These are phyloP conservation scores for Porites australiensis DNA, from an alignment of 64 coral and sea anemone species.

Conservation along the genomic window DNA sequence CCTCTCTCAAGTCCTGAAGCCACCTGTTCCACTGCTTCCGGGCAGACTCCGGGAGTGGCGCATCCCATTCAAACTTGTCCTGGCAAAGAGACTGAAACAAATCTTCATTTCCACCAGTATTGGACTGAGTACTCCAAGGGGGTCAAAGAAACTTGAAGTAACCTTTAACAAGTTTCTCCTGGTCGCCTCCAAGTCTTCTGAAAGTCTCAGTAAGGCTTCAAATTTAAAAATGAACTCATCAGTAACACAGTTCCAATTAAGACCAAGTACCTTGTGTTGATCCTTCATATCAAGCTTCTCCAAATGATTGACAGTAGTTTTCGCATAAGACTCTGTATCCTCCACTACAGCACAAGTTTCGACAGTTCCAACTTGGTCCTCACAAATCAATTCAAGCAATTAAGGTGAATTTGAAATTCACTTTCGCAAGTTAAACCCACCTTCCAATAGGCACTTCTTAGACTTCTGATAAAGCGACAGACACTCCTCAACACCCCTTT, in stretches of 20 bases:
- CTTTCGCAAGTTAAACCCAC: too few species aligned
- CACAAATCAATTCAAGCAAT: too few species aligned
- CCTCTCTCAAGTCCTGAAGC: slow-evolving; percentile 20
- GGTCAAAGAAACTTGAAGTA: background rate
- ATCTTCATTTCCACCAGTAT: slow-evolving; percentile 1
- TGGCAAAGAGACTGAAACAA: background rate
- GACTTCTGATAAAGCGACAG: too few species aligned
- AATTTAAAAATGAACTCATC: slow-evolving; percentile 58
- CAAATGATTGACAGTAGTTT: background rate
- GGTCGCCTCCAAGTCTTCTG: slow-evolving; percentile 24
- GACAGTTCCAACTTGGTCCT: too few species aligned
- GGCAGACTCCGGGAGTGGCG: slow-evolving; percentile 23
- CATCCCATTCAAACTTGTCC: slow-evolving; percentile 4
- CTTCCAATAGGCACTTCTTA: too few species aligned
- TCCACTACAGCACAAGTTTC: too few species aligned
- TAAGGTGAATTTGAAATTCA: too few species aligned
- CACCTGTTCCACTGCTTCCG: slow-evolving; percentile 19
- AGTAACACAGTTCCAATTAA: slow-evolving; percentile 41
- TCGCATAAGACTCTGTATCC: background rate
- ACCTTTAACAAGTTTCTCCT: slow-evolving; percentile 32
- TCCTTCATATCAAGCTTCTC: background rate
- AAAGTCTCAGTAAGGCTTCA: background rate
- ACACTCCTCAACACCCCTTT: too few species aligned
- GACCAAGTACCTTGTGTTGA: slow-evolving; percentile 35
- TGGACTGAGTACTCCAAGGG: slow-evolving; percentile 48